Base-by-base conservation (phyloP, 2,888 invertebrate species). In the Drosophila incognita region DNA sequence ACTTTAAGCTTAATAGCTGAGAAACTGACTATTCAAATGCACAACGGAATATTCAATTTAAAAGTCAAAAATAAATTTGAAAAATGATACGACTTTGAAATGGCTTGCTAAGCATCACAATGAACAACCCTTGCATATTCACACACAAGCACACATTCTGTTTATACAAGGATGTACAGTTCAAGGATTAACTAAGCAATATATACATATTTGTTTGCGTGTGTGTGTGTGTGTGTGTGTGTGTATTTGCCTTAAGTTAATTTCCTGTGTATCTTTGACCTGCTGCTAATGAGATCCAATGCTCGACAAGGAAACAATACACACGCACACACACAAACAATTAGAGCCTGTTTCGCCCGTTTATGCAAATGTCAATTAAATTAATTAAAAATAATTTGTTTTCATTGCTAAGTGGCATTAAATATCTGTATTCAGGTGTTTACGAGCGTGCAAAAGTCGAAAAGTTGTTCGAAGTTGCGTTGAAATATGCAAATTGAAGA, bases 341-440 rank as follows among this genome's bases (percentile, higher is more conserved):
- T 13, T 46, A 21, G 35, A 42, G 36, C n/a, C 27, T n/a, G 38
- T 56, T 29, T 29, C 3, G 15, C 15, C 29, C 10, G 4, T 57
- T 57, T 29, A 40, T 36, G 59, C 33, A 52, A 59, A 62, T 68
- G 71, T 36, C 74, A 82, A 86, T 86, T 89, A 89, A 76, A 76
- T 77, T 74, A 89, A 87, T 85, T 73, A 71, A 87, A 87, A 89
- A 66, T 77, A 77, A 70, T 69, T 75, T 77, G 69, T 60, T 74
- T 72, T 75, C 60, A 63, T 74, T 82, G 74, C 67, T 74, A 83
- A 86, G 78, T 83, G 85, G 62, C 79, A 69, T 83, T 87, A 58
- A 69, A 85, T 78, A 74, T 56, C 51, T 35, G 46, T 33, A 58
- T 66, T 62, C 59, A 66, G 83, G 70, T 78, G 61, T 60, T 69